Percentiles rank a stretch among this genome's conserved stretches.
phyloP scores from a whole-genome alignment of 2,797 vertebrate species.

The Garrulus glandarius region DNA sequence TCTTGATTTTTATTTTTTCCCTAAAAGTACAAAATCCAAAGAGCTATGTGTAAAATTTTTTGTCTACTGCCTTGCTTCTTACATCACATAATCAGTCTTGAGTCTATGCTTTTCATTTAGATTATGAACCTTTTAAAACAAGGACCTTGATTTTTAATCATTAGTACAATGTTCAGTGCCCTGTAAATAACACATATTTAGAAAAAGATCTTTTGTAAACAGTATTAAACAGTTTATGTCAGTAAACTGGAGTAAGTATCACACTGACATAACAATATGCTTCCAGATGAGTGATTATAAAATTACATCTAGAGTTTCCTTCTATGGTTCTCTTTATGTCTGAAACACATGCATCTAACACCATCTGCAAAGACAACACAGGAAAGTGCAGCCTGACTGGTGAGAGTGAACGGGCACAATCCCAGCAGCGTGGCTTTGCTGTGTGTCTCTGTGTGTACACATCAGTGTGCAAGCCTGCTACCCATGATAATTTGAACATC shows the following conservation, averaged over 20 bases:
- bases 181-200: background rate
- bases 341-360: background rate
- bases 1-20: background rate
- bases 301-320: background rate
- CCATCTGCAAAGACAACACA: background rate
- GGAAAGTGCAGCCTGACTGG: background rate
- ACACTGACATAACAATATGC: background rate
- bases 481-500: background rate
- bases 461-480: background rate
- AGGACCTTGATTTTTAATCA: background rate
- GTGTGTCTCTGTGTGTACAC: no score
- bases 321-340: background rate
- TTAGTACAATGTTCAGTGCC: background rate
- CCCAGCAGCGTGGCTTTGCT: background rate
- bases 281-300: background rate
- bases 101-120: background rate
- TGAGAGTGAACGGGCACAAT: background rate
- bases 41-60: background rate
- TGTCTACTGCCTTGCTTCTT: background rate
- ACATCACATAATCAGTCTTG: background rate
- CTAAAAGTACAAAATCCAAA: background rate
- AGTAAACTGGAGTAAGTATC: background rate
- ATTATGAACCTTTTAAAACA: background rate
- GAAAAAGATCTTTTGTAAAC: background rate
- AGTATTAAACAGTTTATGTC: background rate